phyloP scores from a whole-genome alignment of 2,113 vertebrate species.

The Rissa tridactyla region DNA sequence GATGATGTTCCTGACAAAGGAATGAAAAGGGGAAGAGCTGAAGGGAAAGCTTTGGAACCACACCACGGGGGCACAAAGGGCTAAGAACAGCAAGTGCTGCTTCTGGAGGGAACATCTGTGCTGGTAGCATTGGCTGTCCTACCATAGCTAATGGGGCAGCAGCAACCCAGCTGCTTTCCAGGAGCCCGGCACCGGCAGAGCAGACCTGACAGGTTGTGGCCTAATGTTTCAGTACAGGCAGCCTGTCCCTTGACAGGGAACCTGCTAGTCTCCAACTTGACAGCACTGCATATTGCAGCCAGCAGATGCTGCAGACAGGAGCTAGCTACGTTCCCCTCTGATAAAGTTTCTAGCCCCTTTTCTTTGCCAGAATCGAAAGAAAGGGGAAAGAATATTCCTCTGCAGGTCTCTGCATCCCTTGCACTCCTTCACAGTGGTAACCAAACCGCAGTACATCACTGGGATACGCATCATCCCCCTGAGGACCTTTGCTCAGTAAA shows the following conservation, averaged over 20 bases:
- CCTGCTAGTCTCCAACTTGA: neutral
- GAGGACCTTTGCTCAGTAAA: neutral
- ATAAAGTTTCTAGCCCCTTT: neutral
- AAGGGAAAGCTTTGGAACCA: neutral
- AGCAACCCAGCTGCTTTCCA: neutral
- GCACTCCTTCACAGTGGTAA: neutral
- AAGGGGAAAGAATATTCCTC: neutral
- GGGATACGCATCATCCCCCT: neutral
- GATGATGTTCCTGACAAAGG: neutral
- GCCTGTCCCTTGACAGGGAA: neutral
- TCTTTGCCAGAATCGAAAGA: neutral
- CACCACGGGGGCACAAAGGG: neutral
- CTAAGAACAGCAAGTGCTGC: neutral
- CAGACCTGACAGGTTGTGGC: neutral
- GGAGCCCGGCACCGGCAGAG: accelerated
- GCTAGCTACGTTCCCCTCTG: neutral
- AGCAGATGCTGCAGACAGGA: neutral
- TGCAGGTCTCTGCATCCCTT: neutral
- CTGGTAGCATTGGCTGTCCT: neutral
- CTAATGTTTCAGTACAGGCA: neutral
- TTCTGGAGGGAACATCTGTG: neutral
- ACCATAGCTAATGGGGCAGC: neutral
- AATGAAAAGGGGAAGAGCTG: neutral
- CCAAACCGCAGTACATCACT: neutral
- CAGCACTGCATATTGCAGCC: neutral